Evolutionary conservation across 2,888 invertebrate genomes (phyloP).

Genomic region (Auanema sp.): DNA sequence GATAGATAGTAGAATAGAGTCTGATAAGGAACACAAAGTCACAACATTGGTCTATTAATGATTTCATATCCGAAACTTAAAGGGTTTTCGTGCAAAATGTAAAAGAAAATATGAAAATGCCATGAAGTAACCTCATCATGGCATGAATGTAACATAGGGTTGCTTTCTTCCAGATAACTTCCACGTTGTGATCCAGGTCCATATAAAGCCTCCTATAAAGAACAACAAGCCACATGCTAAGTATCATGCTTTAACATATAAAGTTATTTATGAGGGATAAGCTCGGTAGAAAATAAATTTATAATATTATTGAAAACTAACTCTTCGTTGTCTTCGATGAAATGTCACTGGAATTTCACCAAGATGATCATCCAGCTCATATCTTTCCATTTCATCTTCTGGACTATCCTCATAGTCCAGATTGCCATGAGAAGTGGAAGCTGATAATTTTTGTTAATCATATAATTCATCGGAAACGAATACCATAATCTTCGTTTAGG

Average conservation of each 20-base stretch:
- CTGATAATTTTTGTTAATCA: constrained; percentile 10
- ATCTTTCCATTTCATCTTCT: constrained; percentile 52
- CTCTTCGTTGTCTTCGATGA: constrained; percentile 50
- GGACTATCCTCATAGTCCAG: constrained; percentile 6
- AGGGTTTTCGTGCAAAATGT: no score
- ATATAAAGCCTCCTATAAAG: constrained; percentile 18
- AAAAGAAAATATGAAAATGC: no score
- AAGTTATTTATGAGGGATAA: neutral
- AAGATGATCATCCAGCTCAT: constrained; percentile 57
- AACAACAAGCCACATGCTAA: neutral
- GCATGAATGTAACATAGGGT: constrained; percentile 7
- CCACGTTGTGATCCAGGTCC: constrained; percentile 15
- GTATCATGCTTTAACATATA: constrained; percentile 3
- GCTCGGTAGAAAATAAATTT: neutral
- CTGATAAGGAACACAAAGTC: neutral
- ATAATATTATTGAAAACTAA: constrained; percentile 15
- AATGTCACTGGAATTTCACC: constrained; percentile 56
- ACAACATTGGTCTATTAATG: no score
- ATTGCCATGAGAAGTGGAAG: constrained; percentile 14
- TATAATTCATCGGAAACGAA: neutral
- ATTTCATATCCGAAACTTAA: no score
- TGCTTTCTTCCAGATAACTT: constrained; percentile 15
- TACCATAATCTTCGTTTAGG: constrained; percentile 16
- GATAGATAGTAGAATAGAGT: constrained; percentile 4
- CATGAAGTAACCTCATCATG: constrained; percentile 6